phyloP scores from a whole-genome alignment of 2,888 invertebrate genomes.

The Melinaea marsaeus region DNA sequence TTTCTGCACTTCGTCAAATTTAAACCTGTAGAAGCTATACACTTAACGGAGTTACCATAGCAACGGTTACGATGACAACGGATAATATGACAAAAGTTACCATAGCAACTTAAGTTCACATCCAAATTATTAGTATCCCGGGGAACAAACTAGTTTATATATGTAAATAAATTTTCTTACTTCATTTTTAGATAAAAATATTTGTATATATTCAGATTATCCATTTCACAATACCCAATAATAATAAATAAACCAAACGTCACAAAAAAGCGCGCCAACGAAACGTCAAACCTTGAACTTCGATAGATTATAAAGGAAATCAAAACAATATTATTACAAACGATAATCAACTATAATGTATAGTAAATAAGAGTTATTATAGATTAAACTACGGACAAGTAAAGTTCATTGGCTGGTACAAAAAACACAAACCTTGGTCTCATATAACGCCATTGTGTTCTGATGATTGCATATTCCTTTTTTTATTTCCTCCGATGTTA shows the following conservation, averaged over 20 bases:
- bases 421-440: constrained; percentile 29
- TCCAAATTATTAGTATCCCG: too few species aligned
- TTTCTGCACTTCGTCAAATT: too few species aligned
- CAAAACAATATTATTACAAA: constrained; percentile 9
- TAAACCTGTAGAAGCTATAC: too few species aligned
- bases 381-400: constrained; percentile 6
- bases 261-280: constrained; percentile 22
- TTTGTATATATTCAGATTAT: too few species aligned
- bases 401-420: constrained; percentile 34
- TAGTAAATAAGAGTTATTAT: constrained; percentile 13
- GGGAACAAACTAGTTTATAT: too few species aligned
- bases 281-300: constrained; percentile 32
- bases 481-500: constrained; percentile 17
- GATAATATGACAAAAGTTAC: too few species aligned
- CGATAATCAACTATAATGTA: constrained; percentile 19
- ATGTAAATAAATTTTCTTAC: too few species aligned
- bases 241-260: constrained; percentile 8
- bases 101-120: too few species aligned
- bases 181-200: too few species aligned
- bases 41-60: too few species aligned
- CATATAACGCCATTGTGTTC: constrained; percentile 27
- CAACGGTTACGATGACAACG: too few species aligned
- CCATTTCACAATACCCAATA: constrained; percentile 11
- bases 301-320: constrained; percentile 14
- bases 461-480: constrained; percentile 27